Conservation (phyloP, 2,113 vertebrate species). For the Eolophus roseicapilla region DNA sequence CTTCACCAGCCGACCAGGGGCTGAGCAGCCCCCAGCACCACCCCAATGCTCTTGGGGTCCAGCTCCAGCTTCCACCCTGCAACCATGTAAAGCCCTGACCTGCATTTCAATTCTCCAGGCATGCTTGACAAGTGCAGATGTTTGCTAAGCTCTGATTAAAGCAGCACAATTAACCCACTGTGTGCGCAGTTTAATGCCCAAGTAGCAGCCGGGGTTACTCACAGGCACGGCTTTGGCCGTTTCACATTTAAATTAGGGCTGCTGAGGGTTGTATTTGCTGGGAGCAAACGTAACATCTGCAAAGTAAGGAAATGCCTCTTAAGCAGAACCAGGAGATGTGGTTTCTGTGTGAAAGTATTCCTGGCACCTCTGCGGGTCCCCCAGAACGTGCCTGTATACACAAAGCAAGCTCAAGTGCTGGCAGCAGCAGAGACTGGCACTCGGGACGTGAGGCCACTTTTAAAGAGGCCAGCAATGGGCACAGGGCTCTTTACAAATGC, state of each 20-base stretch:
- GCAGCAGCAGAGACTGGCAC: neutral
- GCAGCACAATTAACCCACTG: neutral
- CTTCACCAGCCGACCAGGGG: neutral
- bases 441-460: accelerated
- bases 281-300: neutral
- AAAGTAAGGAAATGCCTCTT: neutral
- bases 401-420: accelerated
- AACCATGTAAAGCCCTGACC: neutral
- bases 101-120: neutral
- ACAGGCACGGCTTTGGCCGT: neutral
- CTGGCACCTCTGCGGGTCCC: no score
- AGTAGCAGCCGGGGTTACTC: neutral
- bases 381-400: accelerated
- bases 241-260: neutral
- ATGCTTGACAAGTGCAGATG: neutral
- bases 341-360: neutral
- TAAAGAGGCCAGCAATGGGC: accelerated
- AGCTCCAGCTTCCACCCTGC: neutral
- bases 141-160: neutral
- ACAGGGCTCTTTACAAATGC: accelerated
- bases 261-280: neutral
- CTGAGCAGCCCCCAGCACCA: neutral
- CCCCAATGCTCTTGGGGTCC: neutral
- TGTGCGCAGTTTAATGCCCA: neutral
- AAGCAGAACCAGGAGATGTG: neutral